A percentile compares a stretch with the other conserved stretches of the same genome.
These are phyloP conservation scores for Pandemis corylana DNA, from an alignment of 2,888 invertebrate genomes.

Conservation along the genomic window DNA sequence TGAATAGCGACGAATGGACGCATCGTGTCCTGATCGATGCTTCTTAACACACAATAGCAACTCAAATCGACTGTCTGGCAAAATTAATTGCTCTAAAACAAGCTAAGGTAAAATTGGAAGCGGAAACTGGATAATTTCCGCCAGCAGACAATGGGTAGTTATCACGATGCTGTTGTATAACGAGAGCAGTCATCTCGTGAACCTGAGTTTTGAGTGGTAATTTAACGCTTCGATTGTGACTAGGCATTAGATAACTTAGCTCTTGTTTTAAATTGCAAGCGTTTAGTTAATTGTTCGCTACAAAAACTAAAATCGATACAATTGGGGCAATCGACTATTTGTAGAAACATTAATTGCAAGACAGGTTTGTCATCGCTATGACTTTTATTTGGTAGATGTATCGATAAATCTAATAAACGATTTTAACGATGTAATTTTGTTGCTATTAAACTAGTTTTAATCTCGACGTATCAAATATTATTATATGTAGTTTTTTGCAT, in stretches of 20 bases:
- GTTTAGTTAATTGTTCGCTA: slow-evolving; percentile 35
- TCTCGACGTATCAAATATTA: background rate
- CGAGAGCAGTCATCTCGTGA: slow-evolving; percentile 46
- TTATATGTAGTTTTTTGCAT: background rate
- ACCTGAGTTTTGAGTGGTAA: slow-evolving; percentile 48
- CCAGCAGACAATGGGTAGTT: slow-evolving; percentile 64
- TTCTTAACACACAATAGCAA: slow-evolving; percentile 48
- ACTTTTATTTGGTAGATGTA: background rate
- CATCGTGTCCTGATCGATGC: slow-evolving; percentile 48
- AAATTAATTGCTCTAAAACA: slow-evolving; percentile 52
- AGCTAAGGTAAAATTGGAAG: slow-evolving; percentile 59
- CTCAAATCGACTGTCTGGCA: slow-evolving; percentile 36
- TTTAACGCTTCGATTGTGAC: slow-evolving; percentile 51
- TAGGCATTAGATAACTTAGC: slow-evolving; percentile 49
- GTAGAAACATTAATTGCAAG: background rate
- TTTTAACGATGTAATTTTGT: slow-evolving; percentile 15
- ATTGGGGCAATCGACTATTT: slow-evolving; percentile 14
- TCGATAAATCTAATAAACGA: background rate
- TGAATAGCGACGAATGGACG: slow-evolving; percentile 60
- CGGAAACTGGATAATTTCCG: slow-evolving; percentile 67
- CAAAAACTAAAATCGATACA: slow-evolving; percentile 19
- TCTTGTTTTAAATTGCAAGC: slow-evolving; percentile 35
- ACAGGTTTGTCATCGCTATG: slow-evolving; percentile 6
- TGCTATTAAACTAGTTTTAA: slow-evolving; percentile 15
- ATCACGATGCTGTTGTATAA: slow-evolving; percentile 51